Evolutionary conservation across 2,888 invertebrate genomes (phyloP).

Genomic region (Cosmia pyralina): DNA sequence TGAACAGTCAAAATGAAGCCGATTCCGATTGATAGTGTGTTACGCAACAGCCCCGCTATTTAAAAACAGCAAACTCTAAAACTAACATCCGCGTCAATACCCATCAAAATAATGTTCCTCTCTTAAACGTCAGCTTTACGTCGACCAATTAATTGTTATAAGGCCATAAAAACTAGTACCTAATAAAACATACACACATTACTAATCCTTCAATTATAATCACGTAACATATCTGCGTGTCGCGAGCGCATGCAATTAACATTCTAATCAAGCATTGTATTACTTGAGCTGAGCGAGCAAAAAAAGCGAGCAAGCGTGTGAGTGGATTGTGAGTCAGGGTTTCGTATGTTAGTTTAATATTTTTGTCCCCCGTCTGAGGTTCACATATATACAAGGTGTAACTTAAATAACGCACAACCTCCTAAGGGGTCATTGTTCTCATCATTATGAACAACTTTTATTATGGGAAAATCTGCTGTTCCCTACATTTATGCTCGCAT

Average conservation of each 20-base stretch:
- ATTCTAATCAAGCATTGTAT: conserved; percentile 75
- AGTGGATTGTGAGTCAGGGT: conserved; percentile 3
- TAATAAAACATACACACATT: conserved; percentile 59
- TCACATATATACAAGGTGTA: no score
- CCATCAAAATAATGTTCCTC: conserved; percentile 19
- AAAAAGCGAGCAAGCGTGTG: conserved; percentile 50
- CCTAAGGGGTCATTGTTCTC: no score
- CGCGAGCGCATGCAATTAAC: conserved; percentile 69
- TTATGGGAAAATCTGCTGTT: no score
- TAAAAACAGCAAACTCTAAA: background rate
- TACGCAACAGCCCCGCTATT: no score
- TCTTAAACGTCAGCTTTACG: conserved; percentile 38
- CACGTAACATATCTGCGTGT: conserved; percentile 70
- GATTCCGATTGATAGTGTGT: no score
- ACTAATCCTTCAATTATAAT: conserved; percentile 64
- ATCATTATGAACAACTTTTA: no score
- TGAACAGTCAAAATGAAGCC: no score
- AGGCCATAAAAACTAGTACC: conserved; percentile 54
- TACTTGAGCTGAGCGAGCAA: conserved; percentile 54
- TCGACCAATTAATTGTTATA: conserved; percentile 31
- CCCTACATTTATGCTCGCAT: no score
- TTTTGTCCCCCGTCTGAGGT: no score
- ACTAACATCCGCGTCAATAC: background rate
- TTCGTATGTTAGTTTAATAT: conserved; percentile 5
- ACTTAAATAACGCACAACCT: no score